Conservation (phyloP, 2,888 invertebrate species). For the Acleris laterana region DNA sequence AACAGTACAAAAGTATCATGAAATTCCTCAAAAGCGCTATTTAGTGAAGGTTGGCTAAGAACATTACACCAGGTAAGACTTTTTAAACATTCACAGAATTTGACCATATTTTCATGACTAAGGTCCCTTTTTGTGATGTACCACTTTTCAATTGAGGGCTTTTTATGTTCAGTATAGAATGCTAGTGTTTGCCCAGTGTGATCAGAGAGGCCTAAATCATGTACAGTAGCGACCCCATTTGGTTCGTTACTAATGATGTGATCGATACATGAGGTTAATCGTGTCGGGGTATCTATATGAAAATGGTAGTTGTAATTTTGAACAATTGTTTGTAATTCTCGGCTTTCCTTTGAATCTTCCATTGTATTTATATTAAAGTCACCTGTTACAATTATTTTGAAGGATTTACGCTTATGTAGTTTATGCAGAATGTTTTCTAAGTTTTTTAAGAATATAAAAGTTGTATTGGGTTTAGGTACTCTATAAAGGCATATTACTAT, state of each 20-base stretch:
- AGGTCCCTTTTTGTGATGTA: not conserved
- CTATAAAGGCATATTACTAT: too few species aligned
- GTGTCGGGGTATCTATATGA: constrained; percentile 4
- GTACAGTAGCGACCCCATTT: not conserved
- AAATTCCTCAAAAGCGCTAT: constrained; percentile 1
- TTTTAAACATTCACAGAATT: not conserved
- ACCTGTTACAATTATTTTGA: not conserved
- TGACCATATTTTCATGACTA: not conserved
- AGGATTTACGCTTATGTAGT: not conserved
- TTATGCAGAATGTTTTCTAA: not conserved
- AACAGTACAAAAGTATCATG: not conserved
- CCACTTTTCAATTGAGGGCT: not conserved
- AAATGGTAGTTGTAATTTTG: constrained; percentile 9
- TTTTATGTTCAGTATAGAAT: not conserved
- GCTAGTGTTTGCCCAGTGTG: constrained; percentile 3
- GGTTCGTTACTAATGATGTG: constrained; percentile 6
- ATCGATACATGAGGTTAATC: constrained; percentile 7
- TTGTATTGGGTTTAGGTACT: not conserved
- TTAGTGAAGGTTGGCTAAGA: not conserved
- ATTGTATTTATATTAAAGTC: constrained; percentile 2
- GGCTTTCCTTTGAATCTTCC: not conserved
- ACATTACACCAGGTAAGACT: not conserved
- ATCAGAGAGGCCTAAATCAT: constrained; percentile 5
- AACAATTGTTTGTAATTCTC: not conserved
- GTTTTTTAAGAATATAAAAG: not conserved